Evolutionary conservation across 2,113 vertebrate genomes (phyloP).

Genomic region (Scolopax mira): DNA sequence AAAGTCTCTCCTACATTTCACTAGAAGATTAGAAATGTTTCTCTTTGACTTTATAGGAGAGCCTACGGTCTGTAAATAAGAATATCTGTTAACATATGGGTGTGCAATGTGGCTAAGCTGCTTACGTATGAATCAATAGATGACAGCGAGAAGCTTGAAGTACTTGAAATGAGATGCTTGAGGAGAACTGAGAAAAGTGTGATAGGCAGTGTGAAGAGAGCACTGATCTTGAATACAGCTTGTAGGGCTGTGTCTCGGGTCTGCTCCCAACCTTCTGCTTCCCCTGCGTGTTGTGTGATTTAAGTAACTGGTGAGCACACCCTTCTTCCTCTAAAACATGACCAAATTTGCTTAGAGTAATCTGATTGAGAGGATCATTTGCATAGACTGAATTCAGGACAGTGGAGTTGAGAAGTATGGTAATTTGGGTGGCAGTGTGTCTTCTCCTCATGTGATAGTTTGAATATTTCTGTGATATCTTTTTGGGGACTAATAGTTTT

Average conservation of each 20-base stretch:
- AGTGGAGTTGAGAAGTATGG: neutral
- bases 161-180: neutral
- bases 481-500: neutral
- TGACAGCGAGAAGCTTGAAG: neutral
- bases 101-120: neutral
- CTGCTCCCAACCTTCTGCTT: neutral
- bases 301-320: neutral
- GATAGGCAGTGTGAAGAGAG: neutral
- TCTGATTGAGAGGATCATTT: neutral
- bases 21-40: neutral
- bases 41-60: neutral
- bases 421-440: neutral
- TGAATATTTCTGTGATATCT: neutral
- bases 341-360: neutral
- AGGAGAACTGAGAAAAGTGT: neutral
- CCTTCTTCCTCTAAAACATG: neutral
- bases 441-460: neutral
- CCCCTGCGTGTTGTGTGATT: fast-evolving
- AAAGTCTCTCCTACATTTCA: neutral
- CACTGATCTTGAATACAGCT: neutral
- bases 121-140: neutral
- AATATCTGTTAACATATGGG: neutral
- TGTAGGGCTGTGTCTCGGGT: neutral
- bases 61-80: neutral
- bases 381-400: neutral